Evolutionary conservation across 2,888 invertebrate genomes (phyloP).

Genomic region (Spodoptera littoralis): DNA sequence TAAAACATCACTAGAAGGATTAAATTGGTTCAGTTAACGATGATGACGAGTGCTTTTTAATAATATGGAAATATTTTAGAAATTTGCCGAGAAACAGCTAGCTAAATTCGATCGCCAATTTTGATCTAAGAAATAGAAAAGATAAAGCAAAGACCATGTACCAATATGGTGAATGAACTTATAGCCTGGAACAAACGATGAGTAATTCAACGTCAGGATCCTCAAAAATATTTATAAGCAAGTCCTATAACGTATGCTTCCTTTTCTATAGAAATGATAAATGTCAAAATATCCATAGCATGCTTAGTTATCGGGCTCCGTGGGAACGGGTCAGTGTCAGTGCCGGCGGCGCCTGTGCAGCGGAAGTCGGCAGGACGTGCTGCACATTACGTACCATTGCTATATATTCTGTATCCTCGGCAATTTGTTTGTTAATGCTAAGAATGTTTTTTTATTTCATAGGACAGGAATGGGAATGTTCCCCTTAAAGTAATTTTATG

Average conservation of each 20-base stretch:
- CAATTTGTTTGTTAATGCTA: conserved; percentile 39
- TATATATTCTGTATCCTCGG: conserved; percentile 51
- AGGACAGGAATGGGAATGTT: conserved; percentile 20
- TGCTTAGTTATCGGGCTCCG: conserved; percentile 53
- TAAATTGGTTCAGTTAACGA: too few species aligned
- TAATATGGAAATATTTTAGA: too few species aligned
- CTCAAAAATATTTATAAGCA: not conserved
- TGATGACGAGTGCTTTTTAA: too few species aligned
- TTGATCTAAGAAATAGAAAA: too few species aligned
- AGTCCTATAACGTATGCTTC: conserved; percentile 2
- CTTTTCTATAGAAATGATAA: conserved; percentile 5
- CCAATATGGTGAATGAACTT: too few species aligned
- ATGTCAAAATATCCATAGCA: conserved; percentile 29
- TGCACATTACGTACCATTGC: conserved; percentile 55
- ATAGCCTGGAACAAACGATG: too few species aligned
- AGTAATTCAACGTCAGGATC: too few species aligned
- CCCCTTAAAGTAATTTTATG: not conserved
- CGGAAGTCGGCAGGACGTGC: conserved; percentile 75
- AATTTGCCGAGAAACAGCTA: too few species aligned
- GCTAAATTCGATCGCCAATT: too few species aligned
- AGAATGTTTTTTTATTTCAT: conserved; percentile 37
- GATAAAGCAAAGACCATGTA: too few species aligned
- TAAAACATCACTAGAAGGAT: too few species aligned
- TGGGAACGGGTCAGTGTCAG: conserved; percentile 76
- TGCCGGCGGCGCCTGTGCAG: conserved; percentile 68